These are phyloP conservation scores for Anguilla rostrata DNA, from an alignment of 2,113 vertebrate genomes.

Conservation along the genomic window DNA sequence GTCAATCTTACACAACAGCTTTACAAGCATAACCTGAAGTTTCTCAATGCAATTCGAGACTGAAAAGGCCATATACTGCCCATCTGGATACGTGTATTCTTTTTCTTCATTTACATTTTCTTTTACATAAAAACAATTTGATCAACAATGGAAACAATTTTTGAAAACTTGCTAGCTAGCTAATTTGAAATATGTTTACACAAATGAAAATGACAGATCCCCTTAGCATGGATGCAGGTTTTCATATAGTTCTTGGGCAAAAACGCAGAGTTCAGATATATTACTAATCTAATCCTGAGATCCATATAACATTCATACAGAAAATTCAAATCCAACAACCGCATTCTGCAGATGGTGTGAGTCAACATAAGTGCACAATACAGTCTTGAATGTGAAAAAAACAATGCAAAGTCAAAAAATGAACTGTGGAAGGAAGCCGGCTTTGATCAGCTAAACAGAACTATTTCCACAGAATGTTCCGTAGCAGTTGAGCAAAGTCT, in stretches of 20 bases:
- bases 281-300: neutral
- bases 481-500: neutral
- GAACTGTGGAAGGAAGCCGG: neutral
- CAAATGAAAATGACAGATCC: neutral
- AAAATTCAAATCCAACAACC: neutral
- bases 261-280: neutral
- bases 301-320: neutral
- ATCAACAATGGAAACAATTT: too few relatives aligned
- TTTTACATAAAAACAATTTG: too few relatives aligned
- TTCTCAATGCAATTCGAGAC: neutral
- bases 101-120: too few relatives aligned
- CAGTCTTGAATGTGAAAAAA: neutral
- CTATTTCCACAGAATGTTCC: neutral
- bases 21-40: neutral
- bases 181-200: neutral
- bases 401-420: neutral
- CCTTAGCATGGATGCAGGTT: too few relatives aligned
- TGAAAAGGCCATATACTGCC: too few relatives aligned
- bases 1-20: neutral
- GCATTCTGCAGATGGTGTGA: neutral
- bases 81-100: too few relatives aligned
- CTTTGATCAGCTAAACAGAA: neutral
- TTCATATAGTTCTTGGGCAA: too few relatives aligned
- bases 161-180: neutral
- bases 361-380: neutral